Base-by-base conservation (phyloP, 2,888 invertebrate species). In the Oegoconia quadripuncta region DNA sequence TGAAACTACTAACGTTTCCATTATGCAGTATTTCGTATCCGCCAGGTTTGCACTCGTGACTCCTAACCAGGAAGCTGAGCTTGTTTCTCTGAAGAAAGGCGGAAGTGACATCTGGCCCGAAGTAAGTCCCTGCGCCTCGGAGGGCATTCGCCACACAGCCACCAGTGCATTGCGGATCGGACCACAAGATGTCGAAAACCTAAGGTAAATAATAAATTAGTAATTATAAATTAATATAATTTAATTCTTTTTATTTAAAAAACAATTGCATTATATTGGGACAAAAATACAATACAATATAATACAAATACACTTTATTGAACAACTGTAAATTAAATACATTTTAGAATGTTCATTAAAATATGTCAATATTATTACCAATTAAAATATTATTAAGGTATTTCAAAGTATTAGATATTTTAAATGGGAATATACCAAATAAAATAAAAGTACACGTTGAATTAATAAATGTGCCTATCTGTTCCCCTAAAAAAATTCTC, bases 141-240 rank as follows among this genome's bases (percentile, higher is more conserved):
- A 96, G 88, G 5, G 91, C 92, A 64, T 96, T 96, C 1, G 95
- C 95, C 46, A 92, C 90, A 64, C 95, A 95, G 1, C 96, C 95
- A 6, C 91, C 90, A 1, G 88, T 90, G 37, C 91, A 90, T 71
- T 94, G 94, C 0, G 97, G 97, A 79, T 97, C 97, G 55, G 96
- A 96, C 97, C 97, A 97, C 52, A 97, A 88, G 22, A 97, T 91
- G 73, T 97, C 97, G 65, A 97, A 93, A n/a, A 97, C 92, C 95
- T 96, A 34, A 3, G 2, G 14, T 13, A 27, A 12, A 26, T 9
- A 26, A 12, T 5, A 26, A 13, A 3, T 4, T 2, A 26, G 3
- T 26, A 3, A 7, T 27, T 27, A 7, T 27, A 25, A 20, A 20
- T 4, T 4, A 20, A 20, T 6, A 6, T 6, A 20, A 20, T 20